Evolutionary conservation across 2,113 vertebrate species (phyloP).

Genomic region (Corythoichthys haematopterus): DNA sequence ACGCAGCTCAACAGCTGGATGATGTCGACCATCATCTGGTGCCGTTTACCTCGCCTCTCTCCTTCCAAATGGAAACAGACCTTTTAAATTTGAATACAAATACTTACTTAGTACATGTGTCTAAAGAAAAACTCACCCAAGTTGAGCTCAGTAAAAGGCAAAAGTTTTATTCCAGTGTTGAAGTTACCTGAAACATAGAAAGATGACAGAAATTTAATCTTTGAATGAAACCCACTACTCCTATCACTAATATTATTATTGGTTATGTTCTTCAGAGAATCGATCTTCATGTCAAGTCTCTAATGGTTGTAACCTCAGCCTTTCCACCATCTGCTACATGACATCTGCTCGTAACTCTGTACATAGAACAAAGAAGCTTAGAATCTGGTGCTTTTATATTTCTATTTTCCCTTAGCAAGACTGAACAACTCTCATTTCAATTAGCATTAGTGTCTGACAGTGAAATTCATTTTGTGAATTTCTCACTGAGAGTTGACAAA

Average conservation of each 20-base stretch:
- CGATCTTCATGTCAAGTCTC: conserved; percentile 3
- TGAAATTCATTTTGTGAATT: background rate
- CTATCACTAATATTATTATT: background rate
- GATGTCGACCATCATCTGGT: conserved; percentile 38
- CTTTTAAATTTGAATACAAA: conserved; percentile 15
- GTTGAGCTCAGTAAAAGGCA: conserved; percentile 67
- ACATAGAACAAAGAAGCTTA: background rate
- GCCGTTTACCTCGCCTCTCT: conserved; percentile 36
- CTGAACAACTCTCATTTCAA: background rate
- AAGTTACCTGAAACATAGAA: conserved; percentile 47
- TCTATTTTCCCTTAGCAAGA: background rate
- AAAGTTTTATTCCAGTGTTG: conserved; percentile 56
- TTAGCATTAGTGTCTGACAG: background rate
- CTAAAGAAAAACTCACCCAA: conserved; percentile 53
- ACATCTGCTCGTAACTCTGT: conserved; percentile 8
- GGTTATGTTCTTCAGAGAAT: background rate
- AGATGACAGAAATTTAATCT: background rate
- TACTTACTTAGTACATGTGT: conserved; percentile 8
- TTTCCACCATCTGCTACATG: conserved; percentile 3
- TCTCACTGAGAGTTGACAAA: background rate
- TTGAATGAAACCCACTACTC: background rate
- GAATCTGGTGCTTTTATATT: background rate
- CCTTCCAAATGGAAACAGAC: conserved; percentile 22
- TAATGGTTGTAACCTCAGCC: conserved; percentile 5
- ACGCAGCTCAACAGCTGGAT: conserved; percentile 51